Conservation (phyloP, 2,888 invertebrate genomes). For the Amiota minor region DNA sequence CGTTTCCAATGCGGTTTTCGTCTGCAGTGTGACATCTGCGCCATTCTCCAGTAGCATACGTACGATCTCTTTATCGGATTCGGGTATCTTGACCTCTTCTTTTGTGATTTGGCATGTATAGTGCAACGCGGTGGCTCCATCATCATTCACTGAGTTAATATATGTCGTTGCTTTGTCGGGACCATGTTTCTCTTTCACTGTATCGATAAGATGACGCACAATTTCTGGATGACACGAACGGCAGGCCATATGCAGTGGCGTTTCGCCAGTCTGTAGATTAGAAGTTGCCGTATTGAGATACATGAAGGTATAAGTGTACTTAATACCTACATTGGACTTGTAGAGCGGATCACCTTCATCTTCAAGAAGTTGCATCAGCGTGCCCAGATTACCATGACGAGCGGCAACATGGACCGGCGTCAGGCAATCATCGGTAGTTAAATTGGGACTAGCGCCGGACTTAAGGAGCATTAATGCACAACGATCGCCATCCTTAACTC, state of each 20-base stretch:
- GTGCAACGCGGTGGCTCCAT: constrained; percentile 95
- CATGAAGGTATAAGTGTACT: not conserved
- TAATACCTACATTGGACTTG: constrained; percentile 85
- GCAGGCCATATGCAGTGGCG: constrained; percentile 95
- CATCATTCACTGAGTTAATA: constrained; percentile 90
- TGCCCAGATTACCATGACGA: constrained; percentile 90
- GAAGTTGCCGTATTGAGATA: not conserved
- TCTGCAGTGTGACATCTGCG: constrained; percentile 89
- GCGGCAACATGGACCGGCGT: constrained; percentile 98
- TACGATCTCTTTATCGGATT: constrained; percentile 89
- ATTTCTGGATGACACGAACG: constrained; percentile 89
- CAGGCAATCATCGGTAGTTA: constrained; percentile 95
- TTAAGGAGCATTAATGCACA: constrained; percentile 98
- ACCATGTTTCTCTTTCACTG: constrained; percentile 84
- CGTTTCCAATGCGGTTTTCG: constrained; percentile 91
- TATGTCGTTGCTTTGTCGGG: constrained; percentile 86
- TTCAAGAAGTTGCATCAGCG: constrained; percentile 88
- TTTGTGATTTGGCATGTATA: constrained; percentile 93
- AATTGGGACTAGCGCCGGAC: constrained; percentile 97
- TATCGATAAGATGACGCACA: constrained; percentile 88
- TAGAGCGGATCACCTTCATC: constrained; percentile 95
- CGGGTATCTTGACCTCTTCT: constrained; percentile 82
- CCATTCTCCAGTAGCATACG: constrained; percentile 91
- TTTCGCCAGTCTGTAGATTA: constrained; percentile 86
- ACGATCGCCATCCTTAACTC: constrained; percentile 90